These are phyloP conservation scores for Trichogramma evanescens DNA, from an alignment of 2,888 invertebrate species.

Conservation along the genomic window DNA sequence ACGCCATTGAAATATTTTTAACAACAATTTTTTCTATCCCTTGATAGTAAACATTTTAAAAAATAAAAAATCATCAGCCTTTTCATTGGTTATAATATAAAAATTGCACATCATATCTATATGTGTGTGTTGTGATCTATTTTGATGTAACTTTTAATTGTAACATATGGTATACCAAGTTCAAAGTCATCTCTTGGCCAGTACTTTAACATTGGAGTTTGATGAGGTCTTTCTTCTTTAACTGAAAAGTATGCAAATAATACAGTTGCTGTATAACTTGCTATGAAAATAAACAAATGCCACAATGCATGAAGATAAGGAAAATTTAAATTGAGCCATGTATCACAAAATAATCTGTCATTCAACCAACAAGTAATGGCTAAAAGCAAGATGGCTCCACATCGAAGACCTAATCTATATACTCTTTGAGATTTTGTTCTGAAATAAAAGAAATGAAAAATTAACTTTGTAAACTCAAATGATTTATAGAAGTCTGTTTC, in stretches of 20 bases:
- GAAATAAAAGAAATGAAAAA: constrained; percentile 23
- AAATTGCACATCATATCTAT: constrained; percentile 32
- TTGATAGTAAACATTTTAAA: constrained; percentile 15
- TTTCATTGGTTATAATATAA: neutral
- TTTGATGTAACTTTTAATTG: constrained; percentile 56
- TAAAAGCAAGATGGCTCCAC: constrained; percentile 60
- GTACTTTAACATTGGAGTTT: constrained; percentile 62
- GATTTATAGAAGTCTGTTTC: neutral
- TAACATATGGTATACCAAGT: constrained; percentile 69
- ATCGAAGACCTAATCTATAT: constrained; percentile 65
- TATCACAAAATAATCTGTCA: constrained; percentile 71
- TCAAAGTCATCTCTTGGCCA: constrained; percentile 76
- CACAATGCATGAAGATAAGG: constrained; percentile 78
- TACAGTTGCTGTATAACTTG: constrained; percentile 69
- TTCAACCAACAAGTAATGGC: constrained; percentile 73
- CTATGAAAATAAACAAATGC: constrained; percentile 76
- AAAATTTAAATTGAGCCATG: constrained; percentile 70
- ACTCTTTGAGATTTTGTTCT: constrained; percentile 61
- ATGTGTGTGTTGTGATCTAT: constrained; percentile 50
- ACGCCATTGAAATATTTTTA: no score
- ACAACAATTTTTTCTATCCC: neutral
- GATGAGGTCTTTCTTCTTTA: constrained; percentile 63
- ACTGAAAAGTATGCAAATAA: constrained; percentile 75
- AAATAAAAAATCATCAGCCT: constrained; percentile 16
- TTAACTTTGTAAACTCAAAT: neutral